Evolutionary conservation across 2,888 invertebrate species (phyloP).

Genomic region (Drosophila neotestacea): DNA sequence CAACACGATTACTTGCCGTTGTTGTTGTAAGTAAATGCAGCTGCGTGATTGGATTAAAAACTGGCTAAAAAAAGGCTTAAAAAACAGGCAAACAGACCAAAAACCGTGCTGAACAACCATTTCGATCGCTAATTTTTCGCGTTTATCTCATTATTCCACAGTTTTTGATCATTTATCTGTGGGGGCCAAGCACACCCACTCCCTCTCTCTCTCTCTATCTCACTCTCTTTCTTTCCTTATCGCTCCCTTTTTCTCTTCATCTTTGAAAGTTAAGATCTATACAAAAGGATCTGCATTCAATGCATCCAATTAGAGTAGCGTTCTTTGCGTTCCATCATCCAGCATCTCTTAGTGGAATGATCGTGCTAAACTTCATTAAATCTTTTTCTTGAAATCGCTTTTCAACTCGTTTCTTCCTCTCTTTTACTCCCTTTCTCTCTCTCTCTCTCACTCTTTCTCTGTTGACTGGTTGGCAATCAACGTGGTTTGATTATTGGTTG

Average conservation of each 20-base stretch:
- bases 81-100: conserved; percentile 29
- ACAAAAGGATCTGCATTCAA: conserved; percentile 58
- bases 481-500: conserved; percentile 73
- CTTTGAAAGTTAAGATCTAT: neutral
- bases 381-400: conserved; percentile 61
- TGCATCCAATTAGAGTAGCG: conserved; percentile 74
- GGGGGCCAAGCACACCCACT: conserved; percentile 48
- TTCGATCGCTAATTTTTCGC: conserved; percentile 83
- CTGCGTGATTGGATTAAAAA: conserved; percentile 78
- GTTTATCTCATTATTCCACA: conserved; percentile 83
- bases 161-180: conserved; percentile 77
- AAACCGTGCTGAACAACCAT: conserved; percentile 46
- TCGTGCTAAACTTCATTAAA: conserved; percentile 83
- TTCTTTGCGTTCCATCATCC: conserved; percentile 42
- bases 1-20: conserved; percentile 48
- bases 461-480: conserved; percentile 57
- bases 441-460: neutral
- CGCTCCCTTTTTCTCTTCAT: neutral
- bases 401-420: conserved; percentile 39
- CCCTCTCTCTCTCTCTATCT: neutral
- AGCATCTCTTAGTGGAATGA: conserved; percentile 64
- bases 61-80: conserved; percentile 21
- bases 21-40: conserved; percentile 66
- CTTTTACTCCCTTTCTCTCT: neutral
- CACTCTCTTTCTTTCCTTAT: neutral